Evolutionary conservation across 2,888 invertebrate species (phyloP).

Genomic region (Alviniconcha strummeri): DNA sequence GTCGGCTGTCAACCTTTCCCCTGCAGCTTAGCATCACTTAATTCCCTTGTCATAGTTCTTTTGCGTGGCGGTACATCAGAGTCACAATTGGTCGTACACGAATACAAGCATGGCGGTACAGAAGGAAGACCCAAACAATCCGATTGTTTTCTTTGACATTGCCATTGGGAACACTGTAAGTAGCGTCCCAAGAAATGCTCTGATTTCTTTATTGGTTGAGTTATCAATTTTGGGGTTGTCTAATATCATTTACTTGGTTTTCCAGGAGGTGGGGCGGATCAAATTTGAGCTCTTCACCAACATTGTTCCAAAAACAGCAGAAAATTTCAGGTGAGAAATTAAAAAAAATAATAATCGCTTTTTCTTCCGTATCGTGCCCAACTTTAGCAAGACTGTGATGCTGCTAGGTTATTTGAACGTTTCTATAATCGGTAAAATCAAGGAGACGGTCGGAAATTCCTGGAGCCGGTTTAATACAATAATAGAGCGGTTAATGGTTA

Average conservation of each 20-base stretch:
- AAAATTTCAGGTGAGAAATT: conserved; percentile 83
- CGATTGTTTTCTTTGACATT: conserved; percentile 98
- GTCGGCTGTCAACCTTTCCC: background rate
- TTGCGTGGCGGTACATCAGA: background rate
- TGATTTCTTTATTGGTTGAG: conserved; percentile 17
- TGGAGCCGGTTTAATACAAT: too few relatives aligned
- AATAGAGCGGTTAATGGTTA: too few relatives aligned
- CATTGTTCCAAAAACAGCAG: conserved; percentile 95
- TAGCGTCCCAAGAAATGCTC: background rate
- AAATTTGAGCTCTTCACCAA: conserved; percentile 98
- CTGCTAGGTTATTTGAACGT: too few relatives aligned
- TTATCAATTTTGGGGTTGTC: background rate
- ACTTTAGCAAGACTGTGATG: too few relatives aligned
- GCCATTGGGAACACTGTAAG: conserved; percentile 93
- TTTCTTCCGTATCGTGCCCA: too few relatives aligned
- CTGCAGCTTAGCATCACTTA: background rate
- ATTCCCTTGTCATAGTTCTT: background rate
- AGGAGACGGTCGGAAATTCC: too few relatives aligned
- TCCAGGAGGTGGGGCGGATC: conserved; percentile 95
- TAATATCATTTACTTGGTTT: conserved; percentile 40
- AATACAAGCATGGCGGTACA: conserved; percentile 33
- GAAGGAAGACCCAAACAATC: conserved; percentile 86
- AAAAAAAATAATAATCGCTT: background rate
- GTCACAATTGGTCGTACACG: background rate
- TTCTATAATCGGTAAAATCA: too few relatives aligned